Percentiles rank a stretch among this genome's conserved stretches.
These are phyloP conservation scores for Drosophila neutralis DNA, from an alignment of 2,888 invertebrate genomes.

Conservation along the genomic window DNA sequence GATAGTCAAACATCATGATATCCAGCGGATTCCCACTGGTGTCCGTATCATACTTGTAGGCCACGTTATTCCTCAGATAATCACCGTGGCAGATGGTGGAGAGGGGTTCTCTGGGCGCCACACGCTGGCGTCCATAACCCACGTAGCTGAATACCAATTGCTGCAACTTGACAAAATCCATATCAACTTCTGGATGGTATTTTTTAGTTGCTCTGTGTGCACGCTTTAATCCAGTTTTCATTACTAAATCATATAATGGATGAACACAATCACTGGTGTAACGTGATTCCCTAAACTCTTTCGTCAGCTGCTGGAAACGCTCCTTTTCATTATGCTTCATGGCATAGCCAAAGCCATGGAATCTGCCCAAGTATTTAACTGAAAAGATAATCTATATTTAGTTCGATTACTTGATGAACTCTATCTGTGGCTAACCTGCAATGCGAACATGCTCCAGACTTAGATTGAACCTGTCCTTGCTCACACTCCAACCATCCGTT, in stretches of 20 bases:
- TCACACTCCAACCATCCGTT: constrained; percentile 73
- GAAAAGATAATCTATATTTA: not conserved
- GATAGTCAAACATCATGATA: constrained; percentile 84
- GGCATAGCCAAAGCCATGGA: constrained; percentile 83
- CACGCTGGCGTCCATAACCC: constrained; percentile 67
- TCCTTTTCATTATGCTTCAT: constrained; percentile 67
- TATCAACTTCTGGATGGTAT: constrained; percentile 68
- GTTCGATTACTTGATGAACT: not conserved
- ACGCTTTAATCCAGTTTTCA: constrained; percentile 50
- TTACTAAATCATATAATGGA: constrained; percentile 50
- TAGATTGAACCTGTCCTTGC: constrained; percentile 72
- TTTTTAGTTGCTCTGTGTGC: constrained; percentile 40
- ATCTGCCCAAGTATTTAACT: constrained; percentile 78
- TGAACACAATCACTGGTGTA: constrained; percentile 52
- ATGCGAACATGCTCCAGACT: constrained; percentile 81
- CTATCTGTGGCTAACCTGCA: constrained; percentile 62
- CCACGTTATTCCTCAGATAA: constrained; percentile 83
- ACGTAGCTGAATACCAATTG: constrained; percentile 43
- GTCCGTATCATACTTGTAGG: constrained; percentile 78
- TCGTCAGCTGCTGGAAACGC: constrained; percentile 66
- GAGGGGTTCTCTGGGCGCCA: constrained; percentile 81
- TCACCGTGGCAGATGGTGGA: constrained; percentile 84
- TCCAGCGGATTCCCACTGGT: constrained; percentile 65
- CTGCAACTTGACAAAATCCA: constrained; percentile 67
- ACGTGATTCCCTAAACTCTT: constrained; percentile 74